Percentiles rank a stretch among this genome's conserved stretches.
phyloP scores from a whole-genome alignment of 2,888 invertebrate species.

The Drosophila greeni region DNA sequence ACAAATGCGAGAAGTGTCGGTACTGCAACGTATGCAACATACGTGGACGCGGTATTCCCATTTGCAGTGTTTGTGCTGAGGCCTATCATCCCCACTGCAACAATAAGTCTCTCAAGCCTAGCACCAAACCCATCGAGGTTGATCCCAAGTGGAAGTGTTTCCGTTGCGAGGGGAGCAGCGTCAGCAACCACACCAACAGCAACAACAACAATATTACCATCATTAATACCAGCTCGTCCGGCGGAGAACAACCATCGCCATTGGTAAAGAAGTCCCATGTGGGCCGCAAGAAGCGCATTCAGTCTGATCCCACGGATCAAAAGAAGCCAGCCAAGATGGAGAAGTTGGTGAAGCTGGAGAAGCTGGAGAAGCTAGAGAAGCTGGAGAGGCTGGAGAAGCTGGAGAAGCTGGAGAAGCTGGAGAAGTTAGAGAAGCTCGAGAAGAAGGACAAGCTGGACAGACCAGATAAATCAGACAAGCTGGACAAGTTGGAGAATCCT shows the following conservation, averaged over 20 bases:
- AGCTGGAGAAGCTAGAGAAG: background rate
- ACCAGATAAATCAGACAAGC: background rate
- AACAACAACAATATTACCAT: slow-evolving; percentile 12
- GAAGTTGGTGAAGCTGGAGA: background rate
- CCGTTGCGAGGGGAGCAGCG: slow-evolving; percentile 80
- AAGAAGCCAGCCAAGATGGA: slow-evolving; percentile 16
- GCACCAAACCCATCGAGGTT: slow-evolving; percentile 78
- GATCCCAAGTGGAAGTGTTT: slow-evolving; percentile 85
- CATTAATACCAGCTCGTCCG: background rate
- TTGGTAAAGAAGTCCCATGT: slow-evolving; percentile 39
- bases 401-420: background rate
- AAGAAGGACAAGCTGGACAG: background rate
- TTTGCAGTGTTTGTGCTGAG: slow-evolving; percentile 91
- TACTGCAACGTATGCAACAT: slow-evolving; percentile 82
- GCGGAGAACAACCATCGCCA: background rate
- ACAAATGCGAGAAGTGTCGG: slow-evolving; percentile 95
- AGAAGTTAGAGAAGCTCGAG: background rate
- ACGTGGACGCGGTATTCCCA: slow-evolving; percentile 84
- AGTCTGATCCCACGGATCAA: slow-evolving; percentile 35
- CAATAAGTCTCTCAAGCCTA: slow-evolving; percentile 82
- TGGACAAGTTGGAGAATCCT: background rate
- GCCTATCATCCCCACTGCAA: slow-evolving; percentile 91
- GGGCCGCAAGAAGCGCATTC: slow-evolving; percentile 55
- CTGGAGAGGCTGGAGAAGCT: background rate
- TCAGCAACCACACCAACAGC: slow-evolving; percentile 5